Evolutionary conservation across 2,888 invertebrate genomes (phyloP), one percentile per base, ranked within the genome.

Genomic region (Sialis fuliginosa): DNA sequence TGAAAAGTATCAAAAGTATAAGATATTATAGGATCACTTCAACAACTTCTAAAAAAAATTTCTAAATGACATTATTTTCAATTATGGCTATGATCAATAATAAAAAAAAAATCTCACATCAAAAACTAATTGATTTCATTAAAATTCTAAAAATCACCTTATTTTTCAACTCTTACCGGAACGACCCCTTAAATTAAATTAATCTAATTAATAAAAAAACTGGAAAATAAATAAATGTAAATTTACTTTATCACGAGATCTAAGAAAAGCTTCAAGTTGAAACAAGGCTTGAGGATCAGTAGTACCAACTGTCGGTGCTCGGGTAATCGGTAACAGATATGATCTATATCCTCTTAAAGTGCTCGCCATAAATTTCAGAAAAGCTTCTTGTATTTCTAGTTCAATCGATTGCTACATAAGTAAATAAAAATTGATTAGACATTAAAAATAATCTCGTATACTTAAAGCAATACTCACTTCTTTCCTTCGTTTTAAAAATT

Each of bases 271-370:
- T 59, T 83, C 83, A 63, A 96, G 75, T 64, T 98, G 92, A 66
- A 98, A 98, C 52, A 98, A 69, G 8, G 92, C 90, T 56, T 85
- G 84, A 0, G 93, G 90, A 68, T 97, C 97, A 0, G 96, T 97
- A 0, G 95, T 89, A 1, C 91, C 89, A 22, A 88, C 81, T 0
- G 89, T 89, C 0, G 96, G 96, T 5, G 90, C 90, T 62, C 87
- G 86, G 0, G 88, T 92, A 48, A 97, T 93, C 2, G 96, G 96
- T 55, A 90, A 75, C 50, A 97, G 72, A 63, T 77, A 91, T 48
- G 79, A 72, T 47, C 89, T 75, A 64, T 96, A 97, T 0, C 93
- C 95, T 60, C 87, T 88, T 51, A 97, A 65, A 48, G 93, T 84
- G 41, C 82, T 76, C 8, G 91, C 90, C 86, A 92, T 97, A 61